These are phyloP conservation scores for Chromobotia macracanthus DNA, from an alignment of 2,797 vertebrate genomes.

Conservation along the genomic window DNA sequence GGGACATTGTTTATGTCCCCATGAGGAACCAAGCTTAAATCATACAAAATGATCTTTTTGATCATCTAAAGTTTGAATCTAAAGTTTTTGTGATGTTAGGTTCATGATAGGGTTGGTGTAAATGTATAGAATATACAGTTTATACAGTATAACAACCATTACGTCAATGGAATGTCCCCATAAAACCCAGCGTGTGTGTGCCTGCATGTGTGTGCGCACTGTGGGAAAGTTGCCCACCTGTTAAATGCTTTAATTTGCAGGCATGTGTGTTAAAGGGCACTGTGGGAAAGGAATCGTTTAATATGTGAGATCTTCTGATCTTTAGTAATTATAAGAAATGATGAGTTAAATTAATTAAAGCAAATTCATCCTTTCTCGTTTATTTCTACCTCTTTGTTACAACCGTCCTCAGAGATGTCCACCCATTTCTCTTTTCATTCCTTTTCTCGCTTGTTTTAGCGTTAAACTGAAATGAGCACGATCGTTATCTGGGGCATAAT, in stretches of 20 bases:
- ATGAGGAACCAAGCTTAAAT: no score
- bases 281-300: neutral
- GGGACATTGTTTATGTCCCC: no score
- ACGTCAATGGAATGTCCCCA: no score
- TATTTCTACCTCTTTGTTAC: slow-evolving; percentile 73
- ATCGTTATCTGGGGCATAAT: slow-evolving; percentile 55
- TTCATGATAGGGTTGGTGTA: no score
- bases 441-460: slow-evolving; percentile 36
- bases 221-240: neutral
- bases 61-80: no score
- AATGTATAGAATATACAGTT: no score
- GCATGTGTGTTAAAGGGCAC: neutral
- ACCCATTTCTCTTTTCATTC: slow-evolving; percentile 58
- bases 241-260: neutral
- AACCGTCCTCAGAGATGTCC: slow-evolving; percentile 69
- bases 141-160: no score
- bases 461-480: slow-evolving; percentile 45
- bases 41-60: no score
- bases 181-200: no score
- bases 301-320: slow-evolving; percentile 72
- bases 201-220: neutral
- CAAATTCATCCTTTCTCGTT: slow-evolving; percentile 67
- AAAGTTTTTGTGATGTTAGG: no score
- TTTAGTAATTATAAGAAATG: slow-evolving; percentile 75
- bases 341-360: slow-evolving; percentile 75